Conservation (phyloP, 2,113 vertebrate genomes). For the Apus apus region DNA sequence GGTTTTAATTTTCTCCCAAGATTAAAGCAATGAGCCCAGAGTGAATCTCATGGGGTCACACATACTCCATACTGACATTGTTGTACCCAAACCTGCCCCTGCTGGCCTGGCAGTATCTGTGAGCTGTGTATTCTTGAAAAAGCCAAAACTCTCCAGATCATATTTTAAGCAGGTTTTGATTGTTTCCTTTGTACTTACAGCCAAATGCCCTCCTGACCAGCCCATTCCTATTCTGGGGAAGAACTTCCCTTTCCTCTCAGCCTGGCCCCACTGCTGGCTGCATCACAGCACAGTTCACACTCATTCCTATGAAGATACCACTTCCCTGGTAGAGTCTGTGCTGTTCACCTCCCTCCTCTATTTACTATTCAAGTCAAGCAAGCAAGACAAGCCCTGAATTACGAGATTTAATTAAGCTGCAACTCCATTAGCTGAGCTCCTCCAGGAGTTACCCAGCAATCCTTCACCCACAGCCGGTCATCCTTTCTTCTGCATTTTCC, state of each 20-base stretch:
- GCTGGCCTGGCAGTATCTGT: background rate
- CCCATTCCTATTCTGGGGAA: background rate
- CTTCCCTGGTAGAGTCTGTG: background rate
- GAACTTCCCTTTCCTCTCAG: background rate
- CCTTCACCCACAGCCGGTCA: background rate
- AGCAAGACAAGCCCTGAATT: background rate
- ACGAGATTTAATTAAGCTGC: constrained; percentile 42
- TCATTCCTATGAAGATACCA: background rate
- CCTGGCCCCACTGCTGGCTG: background rate
- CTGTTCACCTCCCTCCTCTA: background rate
- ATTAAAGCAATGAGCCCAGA: background rate
- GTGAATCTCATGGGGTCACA: background rate
- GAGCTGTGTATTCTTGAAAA: background rate
- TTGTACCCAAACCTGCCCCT: background rate
- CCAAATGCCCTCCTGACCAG: background rate
- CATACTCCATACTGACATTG: accelerated
- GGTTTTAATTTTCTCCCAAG: background rate
- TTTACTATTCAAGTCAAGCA: background rate
- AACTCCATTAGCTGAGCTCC: background rate
- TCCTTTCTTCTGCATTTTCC: background rate
- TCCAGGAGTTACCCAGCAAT: background rate
- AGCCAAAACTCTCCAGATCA: background rate
- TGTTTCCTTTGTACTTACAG: background rate
- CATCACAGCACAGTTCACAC: accelerated
- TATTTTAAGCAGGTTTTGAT: background rate